phyloP scores from a whole-genome alignment of 2,797 vertebrate species.

The Amblyraja radiata region DNA sequence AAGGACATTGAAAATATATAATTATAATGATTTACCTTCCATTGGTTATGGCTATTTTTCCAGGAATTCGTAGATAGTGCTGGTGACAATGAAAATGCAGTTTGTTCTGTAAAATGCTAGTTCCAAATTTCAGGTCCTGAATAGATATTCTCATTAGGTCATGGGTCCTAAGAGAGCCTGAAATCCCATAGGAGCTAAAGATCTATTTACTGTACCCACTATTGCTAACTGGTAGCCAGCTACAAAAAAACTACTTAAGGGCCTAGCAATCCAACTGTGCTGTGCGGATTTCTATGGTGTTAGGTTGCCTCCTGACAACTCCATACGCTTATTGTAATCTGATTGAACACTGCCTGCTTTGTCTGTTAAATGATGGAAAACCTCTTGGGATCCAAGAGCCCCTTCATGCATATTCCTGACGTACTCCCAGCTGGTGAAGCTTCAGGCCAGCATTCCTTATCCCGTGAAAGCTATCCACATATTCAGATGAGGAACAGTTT shows the following conservation, averaged over 20 bases:
- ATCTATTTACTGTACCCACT: background rate
- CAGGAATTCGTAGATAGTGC: background rate
- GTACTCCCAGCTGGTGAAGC: background rate
- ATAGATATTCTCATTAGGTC: background rate
- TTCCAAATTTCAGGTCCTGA: background rate
- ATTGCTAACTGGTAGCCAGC: background rate
- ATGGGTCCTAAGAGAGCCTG: background rate
- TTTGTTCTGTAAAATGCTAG: background rate
- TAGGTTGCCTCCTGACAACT: background rate
- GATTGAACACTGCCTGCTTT: background rate
- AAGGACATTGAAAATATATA: background rate
- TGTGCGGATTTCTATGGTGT: background rate
- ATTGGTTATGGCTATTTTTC: background rate
- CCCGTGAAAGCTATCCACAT: background rate
- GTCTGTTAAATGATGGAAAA: background rate
- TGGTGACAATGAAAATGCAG: background rate
- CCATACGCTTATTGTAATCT: background rate
- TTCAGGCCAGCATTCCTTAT: background rate
- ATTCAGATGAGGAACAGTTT: background rate
- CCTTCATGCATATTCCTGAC: background rate
- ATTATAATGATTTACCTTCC: background rate
- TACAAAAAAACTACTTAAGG: background rate
- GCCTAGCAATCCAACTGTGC: background rate
- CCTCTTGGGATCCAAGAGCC: background rate
- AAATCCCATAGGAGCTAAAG: background rate